A percentile compares a stretch with the other conserved stretches of the same genome.
Conservation (phyloP, 2,797 vertebrate species). For the Pseudomugil tenellus region DNA sequence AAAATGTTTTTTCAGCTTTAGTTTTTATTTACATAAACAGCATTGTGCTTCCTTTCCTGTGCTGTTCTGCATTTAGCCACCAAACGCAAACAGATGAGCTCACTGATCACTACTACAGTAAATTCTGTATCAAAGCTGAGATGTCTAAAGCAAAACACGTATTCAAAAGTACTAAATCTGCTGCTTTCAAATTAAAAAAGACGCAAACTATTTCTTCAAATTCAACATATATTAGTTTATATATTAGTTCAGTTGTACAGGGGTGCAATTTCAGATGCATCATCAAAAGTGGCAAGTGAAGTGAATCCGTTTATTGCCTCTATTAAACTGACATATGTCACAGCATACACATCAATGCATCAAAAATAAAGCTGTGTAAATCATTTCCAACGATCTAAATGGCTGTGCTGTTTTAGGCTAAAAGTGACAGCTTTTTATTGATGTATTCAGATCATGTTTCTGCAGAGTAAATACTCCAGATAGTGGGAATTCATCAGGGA, state of each 20-base stretch:
- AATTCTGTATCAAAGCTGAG: not conserved
- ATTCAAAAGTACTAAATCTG: not conserved
- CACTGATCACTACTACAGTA: not conserved
- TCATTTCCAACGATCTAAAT: conserved; percentile 53
- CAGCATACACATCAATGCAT: conserved; percentile 29
- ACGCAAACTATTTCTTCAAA: not conserved
- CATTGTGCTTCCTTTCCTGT: not conserved
- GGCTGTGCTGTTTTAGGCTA: conserved; percentile 48
- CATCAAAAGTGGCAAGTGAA: conserved; percentile 35
- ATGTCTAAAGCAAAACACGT: not conserved
- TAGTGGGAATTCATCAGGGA: conserved; percentile 55
- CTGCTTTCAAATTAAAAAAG: not conserved
- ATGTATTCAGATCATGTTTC: conserved; percentile 63
- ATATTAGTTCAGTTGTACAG: conserved; percentile 23
- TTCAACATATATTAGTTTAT: conserved; percentile 26
- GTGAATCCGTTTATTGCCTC: conserved; percentile 36
- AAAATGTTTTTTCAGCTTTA: not conserved
- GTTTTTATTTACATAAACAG: not conserved
- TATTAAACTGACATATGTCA: conserved; percentile 30
- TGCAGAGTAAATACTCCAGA: conserved; percentile 73
- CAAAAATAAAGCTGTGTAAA: conserved; percentile 42
- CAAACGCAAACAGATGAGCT: not conserved
- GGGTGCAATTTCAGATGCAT: conserved; percentile 28
- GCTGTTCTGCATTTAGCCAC: not conserved
- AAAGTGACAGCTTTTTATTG: conserved; percentile 71